These are phyloP conservation scores for Paratrypauchen microcephalus DNA, from an alignment of 2,797 vertebrate genomes.

Conservation along the genomic window DNA sequence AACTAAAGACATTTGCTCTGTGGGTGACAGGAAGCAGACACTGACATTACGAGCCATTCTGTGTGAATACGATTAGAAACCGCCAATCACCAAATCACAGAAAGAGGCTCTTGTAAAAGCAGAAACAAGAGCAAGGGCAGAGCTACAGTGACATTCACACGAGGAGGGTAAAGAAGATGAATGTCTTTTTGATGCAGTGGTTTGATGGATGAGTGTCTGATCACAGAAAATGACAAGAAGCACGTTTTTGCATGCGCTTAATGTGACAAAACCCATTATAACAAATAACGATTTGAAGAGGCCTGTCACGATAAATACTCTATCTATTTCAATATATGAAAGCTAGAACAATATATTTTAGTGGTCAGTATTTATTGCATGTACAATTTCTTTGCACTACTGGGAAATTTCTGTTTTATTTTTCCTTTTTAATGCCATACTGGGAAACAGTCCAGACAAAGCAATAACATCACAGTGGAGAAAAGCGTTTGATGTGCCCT, in stretches of 20 bases:
- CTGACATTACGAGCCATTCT: conserved; percentile 59
- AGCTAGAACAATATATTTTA: too few relatives aligned
- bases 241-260: neutral
- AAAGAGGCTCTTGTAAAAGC: conserved; percentile 23
- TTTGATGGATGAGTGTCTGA: conserved; percentile 10
- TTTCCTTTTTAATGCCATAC: too few relatives aligned
- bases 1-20: conserved; percentile 66
- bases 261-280: neutral
- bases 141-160: neutral
- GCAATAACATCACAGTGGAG: too few relatives aligned
- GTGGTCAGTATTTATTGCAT: too few relatives aligned
- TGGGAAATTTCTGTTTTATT: too few relatives aligned
- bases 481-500: too few relatives aligned
- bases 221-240: neutral
- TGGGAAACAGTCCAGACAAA: too few relatives aligned
- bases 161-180: neutral
- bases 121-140: conserved; percentile 27
- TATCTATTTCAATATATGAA: too few relatives aligned
- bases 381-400: too few relatives aligned
- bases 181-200: neutral
- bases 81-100: conserved; percentile 24
- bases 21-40: conserved; percentile 45
- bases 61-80: conserved; percentile 56
- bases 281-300: neutral
- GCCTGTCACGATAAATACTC: too few relatives aligned